Conservation (phyloP, 2,888 invertebrate genomes). For the Drosophila acutilabella region DNA sequence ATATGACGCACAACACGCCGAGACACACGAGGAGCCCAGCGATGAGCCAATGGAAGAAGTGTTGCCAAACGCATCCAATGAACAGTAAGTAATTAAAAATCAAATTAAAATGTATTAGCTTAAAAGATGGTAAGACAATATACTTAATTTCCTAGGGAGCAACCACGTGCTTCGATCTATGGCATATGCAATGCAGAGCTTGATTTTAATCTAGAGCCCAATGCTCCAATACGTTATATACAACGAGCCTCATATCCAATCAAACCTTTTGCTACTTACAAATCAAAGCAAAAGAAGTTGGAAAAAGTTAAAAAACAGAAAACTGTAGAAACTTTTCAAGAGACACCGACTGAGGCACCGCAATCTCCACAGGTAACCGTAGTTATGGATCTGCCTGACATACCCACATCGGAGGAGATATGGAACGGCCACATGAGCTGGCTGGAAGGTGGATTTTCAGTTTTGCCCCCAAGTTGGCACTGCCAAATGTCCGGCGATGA, state of each 20-base stretch:
- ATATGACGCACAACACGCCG: background rate
- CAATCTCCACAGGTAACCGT: background rate
- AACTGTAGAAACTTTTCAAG: background rate
- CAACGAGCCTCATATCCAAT: background rate
- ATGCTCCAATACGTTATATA: background rate
- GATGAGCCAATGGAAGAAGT: background rate
- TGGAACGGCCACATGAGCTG: slow-evolving; percentile 14
- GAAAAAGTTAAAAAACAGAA: background rate
- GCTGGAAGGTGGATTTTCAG: background rate
- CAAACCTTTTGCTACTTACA: background rate
- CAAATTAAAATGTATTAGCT: background rate
- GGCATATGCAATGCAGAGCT: slow-evolving; percentile 3
- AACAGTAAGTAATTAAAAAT: background rate
- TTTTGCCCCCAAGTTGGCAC: slow-evolving; percentile 33
- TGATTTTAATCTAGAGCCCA: background rate
- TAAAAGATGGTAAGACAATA: background rate
- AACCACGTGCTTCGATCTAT: background rate
- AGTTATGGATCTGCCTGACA: background rate
- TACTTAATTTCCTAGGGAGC: background rate
- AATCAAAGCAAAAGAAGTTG: background rate
- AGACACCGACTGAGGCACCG: background rate
- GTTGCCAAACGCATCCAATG: background rate
- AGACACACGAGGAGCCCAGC: background rate
- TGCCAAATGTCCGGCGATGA: background rate
- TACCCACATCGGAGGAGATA: slow-evolving; percentile 39